Conservation (phyloP, 2,888 invertebrate genomes). For the Dicycla oo region DNA sequence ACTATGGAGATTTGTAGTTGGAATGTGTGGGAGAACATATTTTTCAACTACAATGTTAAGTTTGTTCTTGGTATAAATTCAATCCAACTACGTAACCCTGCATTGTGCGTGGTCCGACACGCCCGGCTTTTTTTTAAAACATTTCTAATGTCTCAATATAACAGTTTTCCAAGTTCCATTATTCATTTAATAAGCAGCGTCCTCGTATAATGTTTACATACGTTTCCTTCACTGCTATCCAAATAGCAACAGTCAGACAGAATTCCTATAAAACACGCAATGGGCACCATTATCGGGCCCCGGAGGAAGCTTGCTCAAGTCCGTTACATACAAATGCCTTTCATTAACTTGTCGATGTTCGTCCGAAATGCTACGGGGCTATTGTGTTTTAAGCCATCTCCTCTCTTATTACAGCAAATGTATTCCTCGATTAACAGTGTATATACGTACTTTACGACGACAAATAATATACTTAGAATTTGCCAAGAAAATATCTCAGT, state of each 20-base stretch:
- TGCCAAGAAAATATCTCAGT: conserved; percentile 38
- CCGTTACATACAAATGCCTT: conserved; percentile 90
- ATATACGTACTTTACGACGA: conserved; percentile 65
- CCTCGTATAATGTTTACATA: conserved; percentile 9
- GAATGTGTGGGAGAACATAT: too few species aligned
- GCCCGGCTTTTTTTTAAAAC: too few species aligned
- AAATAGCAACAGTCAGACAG: conserved; percentile 54
- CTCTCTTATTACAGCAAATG: conserved; percentile 68
- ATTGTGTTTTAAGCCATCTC: conserved; percentile 81
- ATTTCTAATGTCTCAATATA: not conserved
- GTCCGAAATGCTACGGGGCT: conserved; percentile 79
- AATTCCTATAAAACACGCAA: conserved; percentile 78
- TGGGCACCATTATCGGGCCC: conserved; percentile 79
- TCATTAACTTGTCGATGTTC: conserved; percentile 88
- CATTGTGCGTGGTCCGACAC: too few species aligned
- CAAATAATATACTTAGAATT: conserved; percentile 51
- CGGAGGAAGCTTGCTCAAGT: conserved; percentile 86
- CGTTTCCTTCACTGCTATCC: conserved; percentile 30
- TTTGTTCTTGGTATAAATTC: too few species aligned
- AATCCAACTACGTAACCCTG: too few species aligned
- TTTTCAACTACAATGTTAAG: too few species aligned
- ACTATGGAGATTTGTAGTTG: too few species aligned
- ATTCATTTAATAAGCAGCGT: not conserved
- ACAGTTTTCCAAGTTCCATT: not conserved
- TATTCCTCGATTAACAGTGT: conserved; percentile 66